phyloP scores from a whole-genome alignment of 2,113 vertebrate genomes.

The Tetrax tetrax region DNA sequence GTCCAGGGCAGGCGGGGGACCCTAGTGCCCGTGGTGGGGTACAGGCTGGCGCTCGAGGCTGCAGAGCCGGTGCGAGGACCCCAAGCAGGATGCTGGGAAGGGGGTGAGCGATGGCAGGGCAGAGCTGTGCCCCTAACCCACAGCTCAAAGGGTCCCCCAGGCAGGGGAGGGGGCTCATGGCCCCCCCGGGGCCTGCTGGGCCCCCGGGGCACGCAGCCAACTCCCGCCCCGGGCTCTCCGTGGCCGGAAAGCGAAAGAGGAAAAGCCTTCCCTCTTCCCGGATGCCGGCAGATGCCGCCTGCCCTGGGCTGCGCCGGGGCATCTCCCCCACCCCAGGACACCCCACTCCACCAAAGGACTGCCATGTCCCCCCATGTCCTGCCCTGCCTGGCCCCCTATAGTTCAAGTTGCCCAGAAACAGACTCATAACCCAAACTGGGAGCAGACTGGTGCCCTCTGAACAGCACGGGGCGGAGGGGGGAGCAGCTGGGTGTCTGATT shows the following conservation, averaged over 20 bases:
- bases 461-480: neutral
- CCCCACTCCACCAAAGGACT: neutral
- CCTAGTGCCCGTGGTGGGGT: accelerated
- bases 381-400: neutral
- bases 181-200: accelerated
- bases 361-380: neutral
- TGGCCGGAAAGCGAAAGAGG: constrained; percentile 39
- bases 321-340: neutral
- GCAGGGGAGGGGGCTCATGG: neutral
- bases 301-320: neutral
- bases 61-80: neutral
- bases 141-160: accelerated
- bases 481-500: too few species aligned
- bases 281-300: neutral
- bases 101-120: neutral
- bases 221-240: neutral
- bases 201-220: neutral
- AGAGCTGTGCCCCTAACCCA: neutral
- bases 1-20: neutral
- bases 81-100: neutral
- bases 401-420: neutral
- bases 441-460: neutral
- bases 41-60: too few species aligned
- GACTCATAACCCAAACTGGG: neutral
- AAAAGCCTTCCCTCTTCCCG: constrained; percentile 46